Evolutionary conservation across 2,888 invertebrate species (phyloP), one percentile per base, ranked within the genome.

Genomic region (Noctuana brunneofusca): DNA sequence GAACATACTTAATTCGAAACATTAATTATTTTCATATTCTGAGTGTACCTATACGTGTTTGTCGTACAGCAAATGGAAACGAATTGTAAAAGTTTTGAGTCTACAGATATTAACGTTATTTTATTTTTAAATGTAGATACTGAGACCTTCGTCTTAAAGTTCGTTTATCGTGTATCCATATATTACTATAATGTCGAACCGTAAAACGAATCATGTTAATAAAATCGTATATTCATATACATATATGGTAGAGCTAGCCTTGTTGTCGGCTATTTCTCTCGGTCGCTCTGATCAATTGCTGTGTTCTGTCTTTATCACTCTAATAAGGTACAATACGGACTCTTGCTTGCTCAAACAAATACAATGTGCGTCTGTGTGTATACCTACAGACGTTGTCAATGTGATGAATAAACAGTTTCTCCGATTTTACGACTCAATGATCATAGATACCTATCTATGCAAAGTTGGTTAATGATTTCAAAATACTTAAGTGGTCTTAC

Each of bases 381-480:
- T 76, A 68, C 38, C 38, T 38, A 38, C 70, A 68, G 69, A 68
- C 74, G 76, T 76, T 84, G 84, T 86, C 87, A 84, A 84, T 85
- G 84, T 85, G 87, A 86, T 87, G 86, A 88, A 89, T 87, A 87
- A 89, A 89, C 86, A 87, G 87, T 89, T 89, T 89, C 89, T 88
- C 81, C 84, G 84, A 88, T 89, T 89, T 89, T 87, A 89, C 84
- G 88, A 88, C 81, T 84, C 86, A 88, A 84, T 85, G 87, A 83
- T 84, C 82, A 84, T 79, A 83, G 86, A 88, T 88, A 83, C 74
- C 75, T 86, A 87, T 87, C 86, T 89, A 87, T 87, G 85, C 83
- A 83, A 85, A 88, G 86, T 86, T 83, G 71, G 77, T 81, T 84
- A 83, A 84, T 86, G 78, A 80, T 86, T 85, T 82, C 76, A 80